Base-by-base conservation (phyloP, 2,888 invertebrate genomes). In the Pseudanteris insignis region DNA sequence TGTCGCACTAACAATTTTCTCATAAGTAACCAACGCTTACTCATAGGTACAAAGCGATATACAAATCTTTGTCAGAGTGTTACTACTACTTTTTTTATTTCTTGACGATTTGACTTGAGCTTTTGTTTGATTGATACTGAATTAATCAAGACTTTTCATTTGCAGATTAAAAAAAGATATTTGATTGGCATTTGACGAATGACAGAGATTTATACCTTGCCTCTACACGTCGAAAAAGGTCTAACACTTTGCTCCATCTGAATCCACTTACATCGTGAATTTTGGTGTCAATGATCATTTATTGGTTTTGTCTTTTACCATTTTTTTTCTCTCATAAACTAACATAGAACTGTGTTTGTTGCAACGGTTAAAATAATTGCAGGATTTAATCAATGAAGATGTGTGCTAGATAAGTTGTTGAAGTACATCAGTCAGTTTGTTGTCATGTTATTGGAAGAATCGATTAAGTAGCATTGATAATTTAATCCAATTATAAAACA, bases 261-360 rank as follows among this genome's bases (percentile, higher is more conserved):
- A 51, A 51, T 55, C 34, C 54, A 54, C 50, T 55, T 28, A 50
- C 38, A 46, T 12, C 48, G 47, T 50, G 34, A 46, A 18, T 57
- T 47, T 63, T 59, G 55, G 43, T 60, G 43, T 54, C 50, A 43
- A 50, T 40, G 38, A 55, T 57, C 53, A 47, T 54, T 67, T 40
- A 57, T 21, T 65, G 59, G 46, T 62, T 34, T 64, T 51, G 50
- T 59, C 63, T 7, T 5, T 21, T 21, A 5, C 7, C 7, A 5
- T 26, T 26, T 26, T 26, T n/a, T 3, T 26, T 59, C 64, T 38
- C 48, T 34, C 58, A 40, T 38, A 32, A 61, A 59, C 65, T 66
- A 73, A 68, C 53, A 53, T 64, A 62, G 75, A 76, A 76, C 77
- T 77, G 76, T 76, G 76, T 73, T 76, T 76, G 76, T 76, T 69